Evolutionary conservation across 2,888 invertebrate genomes (phyloP).

Genomic region (Agrenia bidenticulata): DNA sequence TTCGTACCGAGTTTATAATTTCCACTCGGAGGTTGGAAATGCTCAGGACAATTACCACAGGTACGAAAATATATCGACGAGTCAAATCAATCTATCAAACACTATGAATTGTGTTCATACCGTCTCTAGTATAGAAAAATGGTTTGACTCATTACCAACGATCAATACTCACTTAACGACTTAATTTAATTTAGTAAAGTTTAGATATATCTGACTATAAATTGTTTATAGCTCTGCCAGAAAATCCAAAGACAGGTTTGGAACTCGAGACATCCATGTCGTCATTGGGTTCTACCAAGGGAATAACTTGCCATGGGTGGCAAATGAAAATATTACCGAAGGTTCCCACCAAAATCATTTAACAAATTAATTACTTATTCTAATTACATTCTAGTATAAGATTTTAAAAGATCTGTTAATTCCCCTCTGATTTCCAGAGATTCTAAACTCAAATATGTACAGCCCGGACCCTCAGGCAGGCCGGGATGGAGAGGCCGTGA

Average conservation of each 20-base stretch:
- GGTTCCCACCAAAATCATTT: constrained; percentile 61
- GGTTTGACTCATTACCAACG: no score
- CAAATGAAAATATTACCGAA: constrained; percentile 70
- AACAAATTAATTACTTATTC: not conserved
- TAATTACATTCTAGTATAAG: not conserved
- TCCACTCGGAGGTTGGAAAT: no score
- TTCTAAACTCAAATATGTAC: constrained; percentile 75
- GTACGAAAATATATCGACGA: no score
- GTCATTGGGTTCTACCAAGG: constrained; percentile 88
- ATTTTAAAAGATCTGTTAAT: no score
- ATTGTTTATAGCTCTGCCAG: no score
- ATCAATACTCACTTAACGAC: no score
- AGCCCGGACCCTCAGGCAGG: constrained; percentile 73
- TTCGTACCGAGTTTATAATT: constrained; percentile 1
- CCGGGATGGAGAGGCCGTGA: constrained; percentile 75
- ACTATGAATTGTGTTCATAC: no score
- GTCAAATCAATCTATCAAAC: no score
- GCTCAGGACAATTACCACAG: no score
- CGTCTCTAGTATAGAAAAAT: no score
- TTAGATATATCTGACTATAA: not conserved
- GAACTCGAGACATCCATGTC: constrained; percentile 63
- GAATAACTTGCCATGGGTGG: constrained; percentile 62
- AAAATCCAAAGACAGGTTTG: no score
- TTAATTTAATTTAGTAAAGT: not conserved
- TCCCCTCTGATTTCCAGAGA: constrained; percentile 59